Conservation (phyloP, 2,888 invertebrate genomes). For the Cosmia pyralina region DNA sequence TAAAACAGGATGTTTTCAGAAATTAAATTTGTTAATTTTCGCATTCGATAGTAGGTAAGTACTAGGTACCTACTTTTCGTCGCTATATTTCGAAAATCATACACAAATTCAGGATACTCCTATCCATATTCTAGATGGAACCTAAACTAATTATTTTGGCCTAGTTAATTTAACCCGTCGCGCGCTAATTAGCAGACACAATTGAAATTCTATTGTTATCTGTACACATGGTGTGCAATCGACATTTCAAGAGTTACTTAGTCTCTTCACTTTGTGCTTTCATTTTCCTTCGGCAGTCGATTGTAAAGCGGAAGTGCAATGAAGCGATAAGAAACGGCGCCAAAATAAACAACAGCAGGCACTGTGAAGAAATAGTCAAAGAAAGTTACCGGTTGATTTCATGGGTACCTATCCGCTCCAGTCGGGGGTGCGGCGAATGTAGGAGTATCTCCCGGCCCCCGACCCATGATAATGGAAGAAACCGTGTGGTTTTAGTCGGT, state of each 20-base stretch:
- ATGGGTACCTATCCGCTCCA: not conserved
- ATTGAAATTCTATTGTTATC: too few relatives aligned
- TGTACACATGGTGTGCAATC: too few relatives aligned
- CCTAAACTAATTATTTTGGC: not conserved
- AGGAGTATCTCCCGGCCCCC: too few relatives aligned
- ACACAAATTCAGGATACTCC: too few relatives aligned
- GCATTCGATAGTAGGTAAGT: not conserved
- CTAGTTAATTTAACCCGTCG: not conserved
- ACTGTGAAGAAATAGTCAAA: not conserved
- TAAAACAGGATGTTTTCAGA: not conserved
- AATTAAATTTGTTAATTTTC: not conserved
- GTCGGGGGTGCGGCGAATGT: too few relatives aligned
- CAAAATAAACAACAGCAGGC: constrained; percentile 27
- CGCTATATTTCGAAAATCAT: not conserved
- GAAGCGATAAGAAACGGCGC: constrained; percentile 15
- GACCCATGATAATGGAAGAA: too few relatives aligned
- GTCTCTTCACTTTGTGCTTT: not conserved
- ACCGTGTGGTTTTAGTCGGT: too few relatives aligned
- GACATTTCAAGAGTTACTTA: too few relatives aligned
- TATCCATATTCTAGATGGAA: not conserved
- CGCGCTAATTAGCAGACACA: too few relatives aligned
- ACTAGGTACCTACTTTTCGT: not conserved
- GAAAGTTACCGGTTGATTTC: constrained; percentile 17
- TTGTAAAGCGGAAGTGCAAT: constrained; percentile 24
- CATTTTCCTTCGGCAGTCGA: constrained; percentile 9